Evolutionary conservation across 2,113 vertebrate species (phyloP).

Genomic region (Labeo rohita): DNA sequence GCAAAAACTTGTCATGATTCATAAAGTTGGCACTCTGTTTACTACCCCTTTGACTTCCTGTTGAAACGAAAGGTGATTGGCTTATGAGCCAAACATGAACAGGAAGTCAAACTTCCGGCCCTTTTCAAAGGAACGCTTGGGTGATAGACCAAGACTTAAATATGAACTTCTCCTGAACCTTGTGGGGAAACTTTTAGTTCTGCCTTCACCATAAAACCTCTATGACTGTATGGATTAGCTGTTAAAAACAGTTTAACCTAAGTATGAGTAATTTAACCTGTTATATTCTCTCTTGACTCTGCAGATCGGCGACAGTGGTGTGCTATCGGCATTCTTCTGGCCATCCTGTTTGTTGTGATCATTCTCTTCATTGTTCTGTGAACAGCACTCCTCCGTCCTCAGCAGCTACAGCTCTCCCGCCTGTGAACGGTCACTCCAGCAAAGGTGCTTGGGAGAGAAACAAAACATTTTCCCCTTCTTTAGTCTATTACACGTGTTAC

Average conservation of each 20-base stretch:
- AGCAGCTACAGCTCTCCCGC: not conserved
- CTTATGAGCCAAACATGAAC: conserved; percentile 48
- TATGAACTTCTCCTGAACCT: not conserved
- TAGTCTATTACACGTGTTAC: conserved; percentile 14
- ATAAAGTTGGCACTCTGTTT: not conserved
- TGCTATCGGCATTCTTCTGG: conserved; percentile 88
- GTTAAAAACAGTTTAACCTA: not conserved
- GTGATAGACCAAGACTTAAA: conserved; percentile 39
- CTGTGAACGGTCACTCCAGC: not conserved
- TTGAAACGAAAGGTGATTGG: conserved; percentile 31
- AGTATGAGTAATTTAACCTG: not conserved
- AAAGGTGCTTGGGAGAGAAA: conserved; percentile 28
- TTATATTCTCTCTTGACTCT: conserved; percentile 27
- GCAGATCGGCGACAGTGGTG: conserved; percentile 98
- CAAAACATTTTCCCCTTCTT: conserved; percentile 22
- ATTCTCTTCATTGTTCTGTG: conserved; percentile 89
- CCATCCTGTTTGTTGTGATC: conserved; percentile 87
- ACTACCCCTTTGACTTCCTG: conserved; percentile 43
- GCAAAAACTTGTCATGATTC: not conserved
- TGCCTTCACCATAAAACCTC: not conserved
- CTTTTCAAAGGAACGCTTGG: conserved; percentile 44
- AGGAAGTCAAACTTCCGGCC: conserved; percentile 40
- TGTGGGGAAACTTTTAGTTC: not conserved
- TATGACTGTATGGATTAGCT: not conserved
- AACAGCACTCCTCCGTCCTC: conserved; percentile 3